These are phyloP conservation scores for Ceryle rudis DNA, from an alignment of 2,797 vertebrate species.

Conservation along the genomic window DNA sequence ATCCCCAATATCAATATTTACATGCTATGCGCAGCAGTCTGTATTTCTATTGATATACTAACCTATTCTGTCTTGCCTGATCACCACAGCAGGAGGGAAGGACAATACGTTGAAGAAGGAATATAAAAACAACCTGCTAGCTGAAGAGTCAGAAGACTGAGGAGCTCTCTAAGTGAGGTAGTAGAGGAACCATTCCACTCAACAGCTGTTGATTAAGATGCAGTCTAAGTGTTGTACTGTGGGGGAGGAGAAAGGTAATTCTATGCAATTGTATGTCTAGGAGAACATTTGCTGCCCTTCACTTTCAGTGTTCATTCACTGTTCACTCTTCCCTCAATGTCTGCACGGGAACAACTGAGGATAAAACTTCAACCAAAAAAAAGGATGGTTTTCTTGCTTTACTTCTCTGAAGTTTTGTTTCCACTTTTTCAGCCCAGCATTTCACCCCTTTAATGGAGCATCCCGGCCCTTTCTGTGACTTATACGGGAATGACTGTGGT, in stretches of 20 bases:
- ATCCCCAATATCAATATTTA: slow-evolving; percentile 43
- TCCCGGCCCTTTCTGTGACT: neutral
- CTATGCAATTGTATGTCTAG: neutral
- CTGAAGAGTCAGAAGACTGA: neutral
- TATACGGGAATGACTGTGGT: accelerated
- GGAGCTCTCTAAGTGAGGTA: neutral
- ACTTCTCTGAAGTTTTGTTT: neutral
- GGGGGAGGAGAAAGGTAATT: neutral
- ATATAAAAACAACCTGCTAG: neutral
- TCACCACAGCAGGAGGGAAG: slow-evolving; percentile 20
- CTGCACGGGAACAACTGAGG: neutral
- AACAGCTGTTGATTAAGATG: neutral
- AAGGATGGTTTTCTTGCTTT: neutral
- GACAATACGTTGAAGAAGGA: slow-evolving; percentile 8
- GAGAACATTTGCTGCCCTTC: neutral
- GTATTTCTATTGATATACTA: neutral
- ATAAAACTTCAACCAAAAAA: neutral
- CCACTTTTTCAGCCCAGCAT: neutral
- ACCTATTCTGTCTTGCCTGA: slow-evolving; percentile 16
- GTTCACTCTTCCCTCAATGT: neutral
- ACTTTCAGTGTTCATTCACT: neutral
- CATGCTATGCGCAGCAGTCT: neutral
- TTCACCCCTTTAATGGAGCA: neutral
- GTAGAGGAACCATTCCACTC: neutral
- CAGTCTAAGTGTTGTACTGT: neutral